Conservation (phyloP, 2,113 vertebrate species). For the Corythornis vintsioides region DNA sequence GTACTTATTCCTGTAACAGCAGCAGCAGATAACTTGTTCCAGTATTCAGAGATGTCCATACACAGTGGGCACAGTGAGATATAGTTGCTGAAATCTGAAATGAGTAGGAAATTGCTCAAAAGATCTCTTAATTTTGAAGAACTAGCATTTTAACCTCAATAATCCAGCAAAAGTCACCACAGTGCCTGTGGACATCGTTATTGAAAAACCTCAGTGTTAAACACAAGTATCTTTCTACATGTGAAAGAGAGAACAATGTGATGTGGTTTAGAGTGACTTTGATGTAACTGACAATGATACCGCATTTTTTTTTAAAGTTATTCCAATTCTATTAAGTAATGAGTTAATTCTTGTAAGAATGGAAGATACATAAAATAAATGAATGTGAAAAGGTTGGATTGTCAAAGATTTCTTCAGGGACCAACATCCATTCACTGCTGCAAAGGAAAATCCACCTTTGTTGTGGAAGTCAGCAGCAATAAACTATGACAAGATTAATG, state of each 20-base stretch:
- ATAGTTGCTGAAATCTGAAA: not conserved
- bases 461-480: slow-evolving; percentile 36
- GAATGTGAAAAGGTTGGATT: not conserved
- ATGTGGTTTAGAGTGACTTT: not conserved
- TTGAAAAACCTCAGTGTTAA: not conserved
- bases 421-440: not conserved
- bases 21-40: not conserved
- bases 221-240: not conserved
- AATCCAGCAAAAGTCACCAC: not conserved
- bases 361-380: not conserved
- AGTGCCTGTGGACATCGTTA: not conserved
- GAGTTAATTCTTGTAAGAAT: not conserved
- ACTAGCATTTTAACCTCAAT: not conserved
- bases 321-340: not conserved
- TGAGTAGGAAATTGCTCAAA: not conserved
- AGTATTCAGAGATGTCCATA: not conserved
- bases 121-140: not conserved
- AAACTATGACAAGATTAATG: slow-evolving; percentile 51
- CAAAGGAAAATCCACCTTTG: slow-evolving; percentile 21
- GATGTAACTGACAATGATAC: not conserved
- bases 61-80: accelerated
- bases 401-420: not conserved
- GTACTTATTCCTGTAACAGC: not conserved
- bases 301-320: not conserved
- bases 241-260: not conserved